These are phyloP conservation scores for Drosophila parabipectinata DNA, from an alignment of 1,140 invertebrate genomes.

Conservation along the genomic window DNA sequence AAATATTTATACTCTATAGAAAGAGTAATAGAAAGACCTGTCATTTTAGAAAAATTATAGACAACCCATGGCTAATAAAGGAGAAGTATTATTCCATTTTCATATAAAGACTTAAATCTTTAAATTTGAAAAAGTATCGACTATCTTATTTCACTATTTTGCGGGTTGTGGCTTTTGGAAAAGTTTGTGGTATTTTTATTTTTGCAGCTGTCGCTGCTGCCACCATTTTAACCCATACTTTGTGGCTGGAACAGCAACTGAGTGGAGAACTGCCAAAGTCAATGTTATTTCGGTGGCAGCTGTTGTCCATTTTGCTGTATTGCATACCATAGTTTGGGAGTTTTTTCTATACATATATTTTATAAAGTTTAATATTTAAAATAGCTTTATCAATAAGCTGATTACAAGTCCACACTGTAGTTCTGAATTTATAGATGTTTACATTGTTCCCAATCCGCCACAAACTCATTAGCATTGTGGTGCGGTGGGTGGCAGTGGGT, in stretches of 20 bases:
- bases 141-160: conserved; percentile 31
- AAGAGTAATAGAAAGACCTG: not conserved
- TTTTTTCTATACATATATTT: not conserved
- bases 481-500: conserved; percentile 2
- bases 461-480: conserved; percentile 69
- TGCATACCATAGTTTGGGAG: conserved; percentile 14
- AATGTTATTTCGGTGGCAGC: conserved; percentile 32
- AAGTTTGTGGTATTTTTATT: conserved; percentile 47
- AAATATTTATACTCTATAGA: not conserved
- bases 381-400: not conserved
- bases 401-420: not conserved
- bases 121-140: not conserved
- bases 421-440: conserved; percentile 33
- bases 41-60: not conserved
- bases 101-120: too few species aligned
- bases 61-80: not conserved
- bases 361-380: not conserved
- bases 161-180: conserved; percentile 45
- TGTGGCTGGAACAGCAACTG: conserved; percentile 3
- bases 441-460: conserved; percentile 46
- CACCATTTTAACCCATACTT: conserved; percentile 3
- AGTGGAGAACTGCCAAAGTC: conserved; percentile 2
- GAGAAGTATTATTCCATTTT: too few species aligned
- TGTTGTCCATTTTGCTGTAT: conserved; percentile 22
- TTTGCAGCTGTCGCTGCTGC: conserved; percentile 50